Percentiles rank a stretch among this genome's conserved stretches.
Evolutionary conservation across 2,113 vertebrate species (phyloP).

Genomic region (Platichthys stellatus): DNA sequence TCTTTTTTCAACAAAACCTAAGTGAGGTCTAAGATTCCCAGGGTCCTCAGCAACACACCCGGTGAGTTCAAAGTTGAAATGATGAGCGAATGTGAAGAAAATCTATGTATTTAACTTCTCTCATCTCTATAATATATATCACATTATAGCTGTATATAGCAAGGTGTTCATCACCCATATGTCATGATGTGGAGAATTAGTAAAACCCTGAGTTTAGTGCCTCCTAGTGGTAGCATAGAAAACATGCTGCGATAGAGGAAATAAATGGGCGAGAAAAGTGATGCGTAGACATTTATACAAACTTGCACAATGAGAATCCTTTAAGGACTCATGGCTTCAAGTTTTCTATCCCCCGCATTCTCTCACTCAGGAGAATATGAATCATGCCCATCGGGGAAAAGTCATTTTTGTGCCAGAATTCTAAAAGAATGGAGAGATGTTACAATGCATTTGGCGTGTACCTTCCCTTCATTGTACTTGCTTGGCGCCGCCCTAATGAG

Average conservation of each 20-base stretch:
- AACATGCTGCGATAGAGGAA: not conserved
- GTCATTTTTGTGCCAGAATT: not conserved
- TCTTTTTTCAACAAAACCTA: too few relatives aligned
- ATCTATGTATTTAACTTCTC: not conserved
- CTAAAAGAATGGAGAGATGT: conserved; percentile 4
- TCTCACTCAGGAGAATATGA: not conserved
- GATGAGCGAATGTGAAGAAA: not conserved
- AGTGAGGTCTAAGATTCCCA: too few relatives aligned
- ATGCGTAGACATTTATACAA: too few relatives aligned
- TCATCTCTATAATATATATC: not conserved
- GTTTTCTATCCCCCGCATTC: too few relatives aligned
- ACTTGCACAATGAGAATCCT: not conserved
- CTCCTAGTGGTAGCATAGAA: not conserved
- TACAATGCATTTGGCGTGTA: conserved; percentile 4
- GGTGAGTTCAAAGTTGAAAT: too few relatives aligned
- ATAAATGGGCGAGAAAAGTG: not conserved
- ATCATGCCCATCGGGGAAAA: too few relatives aligned
- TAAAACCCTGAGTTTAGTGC: not conserved
- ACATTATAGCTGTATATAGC: too few relatives aligned
- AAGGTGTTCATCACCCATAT: too few relatives aligned
- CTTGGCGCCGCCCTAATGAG: conserved; percentile 44
- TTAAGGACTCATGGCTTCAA: too few relatives aligned
- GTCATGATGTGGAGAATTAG: not conserved
- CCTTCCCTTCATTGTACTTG: conserved; percentile 44
- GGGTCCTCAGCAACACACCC: too few relatives aligned